A percentile compares a stretch with the other conserved stretches of the same genome.
Evolutionary conservation across 2,888 invertebrate species (phyloP).

Genomic region (Rhingia campestris): DNA sequence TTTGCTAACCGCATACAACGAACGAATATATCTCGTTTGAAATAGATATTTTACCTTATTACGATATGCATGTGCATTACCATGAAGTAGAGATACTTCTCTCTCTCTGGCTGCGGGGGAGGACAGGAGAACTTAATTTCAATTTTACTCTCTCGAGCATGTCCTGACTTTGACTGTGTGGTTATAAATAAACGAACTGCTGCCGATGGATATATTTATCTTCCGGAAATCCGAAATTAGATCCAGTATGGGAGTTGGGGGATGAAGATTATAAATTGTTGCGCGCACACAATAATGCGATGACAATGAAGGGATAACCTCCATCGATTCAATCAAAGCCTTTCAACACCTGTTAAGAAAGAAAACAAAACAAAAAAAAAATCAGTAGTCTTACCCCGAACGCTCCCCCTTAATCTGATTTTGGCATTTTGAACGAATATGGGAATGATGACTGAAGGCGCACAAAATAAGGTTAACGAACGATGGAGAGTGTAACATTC

Average conservation of each 20-base stretch:
- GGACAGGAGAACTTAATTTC: neutral
- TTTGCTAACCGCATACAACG: too few relatives aligned
- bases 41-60: too few relatives aligned
- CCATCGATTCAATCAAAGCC: constrained; percentile 16
- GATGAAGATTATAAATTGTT: constrained; percentile 20
- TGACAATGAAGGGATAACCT: neutral
- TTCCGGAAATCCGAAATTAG: constrained; percentile 60
- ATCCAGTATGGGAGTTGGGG: constrained; percentile 26
- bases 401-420: neutral
- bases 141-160: constrained; percentile 4
- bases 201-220: constrained; percentile 15
- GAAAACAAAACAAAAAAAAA: too few relatives aligned
- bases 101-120: too few relatives aligned
- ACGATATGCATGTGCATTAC: neutral
- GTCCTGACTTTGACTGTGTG: constrained; percentile 30
- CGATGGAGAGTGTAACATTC: neutral
- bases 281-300: constrained; percentile 1
- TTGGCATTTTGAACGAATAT: constrained; percentile 11
- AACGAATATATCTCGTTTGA: too few relatives aligned
- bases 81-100: constrained; percentile 12
- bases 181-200: constrained; percentile 53
- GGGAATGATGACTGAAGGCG: constrained; percentile 9
- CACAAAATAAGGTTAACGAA: constrained; percentile 32
- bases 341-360: constrained; percentile 29
- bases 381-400: neutral